phyloP scores from a whole-genome alignment of 2,888 invertebrate genomes.

The Antheraea yamamai region DNA sequence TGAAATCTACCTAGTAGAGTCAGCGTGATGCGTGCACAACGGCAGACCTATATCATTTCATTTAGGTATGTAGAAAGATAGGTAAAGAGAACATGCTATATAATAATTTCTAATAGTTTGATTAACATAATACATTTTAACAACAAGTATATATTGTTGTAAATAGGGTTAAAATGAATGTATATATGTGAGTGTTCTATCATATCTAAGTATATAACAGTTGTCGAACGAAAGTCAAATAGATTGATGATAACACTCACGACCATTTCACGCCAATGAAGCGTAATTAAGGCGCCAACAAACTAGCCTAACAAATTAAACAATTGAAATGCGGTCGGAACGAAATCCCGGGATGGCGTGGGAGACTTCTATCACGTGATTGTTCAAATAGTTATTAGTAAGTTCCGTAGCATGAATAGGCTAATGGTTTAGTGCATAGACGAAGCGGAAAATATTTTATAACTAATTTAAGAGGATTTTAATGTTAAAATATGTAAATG shows the following conservation, averaged over 20 bases:
- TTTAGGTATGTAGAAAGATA: too few species aligned
- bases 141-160: background rate
- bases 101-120: background rate
- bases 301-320: conserved; percentile 15
- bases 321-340: conserved; percentile 16
- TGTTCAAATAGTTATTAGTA: conserved; percentile 57
- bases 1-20: too few species aligned
- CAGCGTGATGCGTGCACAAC: too few species aligned
- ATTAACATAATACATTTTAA: background rate
- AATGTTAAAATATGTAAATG: background rate
- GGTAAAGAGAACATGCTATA: background rate
- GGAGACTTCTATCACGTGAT: conserved; percentile 36
- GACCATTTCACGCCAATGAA: conserved; percentile 10
- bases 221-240: background rate
- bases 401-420: conserved; percentile 30
- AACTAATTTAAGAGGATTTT: background rate
- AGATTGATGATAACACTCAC: conserved; percentile 6
- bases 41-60: too few species aligned
- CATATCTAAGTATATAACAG: background rate
- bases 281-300: background rate
- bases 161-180: background rate
- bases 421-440: conserved; percentile 30
- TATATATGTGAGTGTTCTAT: background rate
- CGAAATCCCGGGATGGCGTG: conserved; percentile 23
- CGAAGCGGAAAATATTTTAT: background rate